Evolutionary conservation across 2,797 vertebrate species (phyloP), one percentile per base, ranked within the genome.

Genomic region (Fistularia tabacaria): DNA sequence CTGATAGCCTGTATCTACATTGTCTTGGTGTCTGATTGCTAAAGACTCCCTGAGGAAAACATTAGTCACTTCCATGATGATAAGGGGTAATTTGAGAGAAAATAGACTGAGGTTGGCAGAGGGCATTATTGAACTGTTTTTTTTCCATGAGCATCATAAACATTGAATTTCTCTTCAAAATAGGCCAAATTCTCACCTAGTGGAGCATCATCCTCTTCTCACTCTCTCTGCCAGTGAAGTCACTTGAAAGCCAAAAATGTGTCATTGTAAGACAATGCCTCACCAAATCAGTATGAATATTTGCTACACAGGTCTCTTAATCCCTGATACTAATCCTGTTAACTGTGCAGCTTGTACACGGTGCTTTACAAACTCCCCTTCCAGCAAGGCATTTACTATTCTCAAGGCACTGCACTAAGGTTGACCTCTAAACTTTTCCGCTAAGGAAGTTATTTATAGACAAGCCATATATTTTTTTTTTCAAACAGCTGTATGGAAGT

Each of bases 51-150:
- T 0, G 48, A 57, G 70, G 76, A 71, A 54, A 64, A 71, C 76
- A 80, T 81, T 80, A 85, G 77, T 81, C 73, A 76, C 71, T 74
- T 76, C 71, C 63, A 60, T 63, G 63, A 73, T 76, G 73, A 77
- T 77, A 74, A 75, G 64, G 65, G 69, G 42, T 74, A 59, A 74
- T 74, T 69, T 56, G 65, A 66, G 67, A 58, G 65, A 62, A 71
- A 76, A 79, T 59, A 55, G 65, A 61, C 55, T 0, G 49, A 57
- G 62, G 63, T 73, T 82, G 76, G 68, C 62, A 74, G 54, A 73
- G 58, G 55, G 61, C 62, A 56, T 67, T 57, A 59, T 39, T 60
- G 66, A 73, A 71, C 69, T 25, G 25, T 69, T 67, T 38, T 50
- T 51, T 57, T 53, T 10, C 51, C 36, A 36, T 7, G 1, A 13